phyloP scores from a whole-genome alignment of 2,797 vertebrate genomes.

The Lepilemur ruficaudatus region DNA sequence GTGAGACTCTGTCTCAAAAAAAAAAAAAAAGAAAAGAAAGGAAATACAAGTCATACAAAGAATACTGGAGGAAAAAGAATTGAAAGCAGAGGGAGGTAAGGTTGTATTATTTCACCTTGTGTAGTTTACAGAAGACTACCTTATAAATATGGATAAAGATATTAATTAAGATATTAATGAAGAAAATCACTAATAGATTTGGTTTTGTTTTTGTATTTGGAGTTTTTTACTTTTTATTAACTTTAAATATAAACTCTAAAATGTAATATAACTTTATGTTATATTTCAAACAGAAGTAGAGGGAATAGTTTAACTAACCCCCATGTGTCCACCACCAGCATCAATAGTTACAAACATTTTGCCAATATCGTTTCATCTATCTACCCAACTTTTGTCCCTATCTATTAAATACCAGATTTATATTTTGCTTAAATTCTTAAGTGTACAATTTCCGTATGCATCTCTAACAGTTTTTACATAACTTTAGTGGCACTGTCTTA shows the following conservation, averaged over 20 bases:
- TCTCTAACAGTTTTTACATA: neutral
- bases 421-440: neutral
- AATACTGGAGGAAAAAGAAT: neutral
- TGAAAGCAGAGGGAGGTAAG: neutral
- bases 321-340: neutral
- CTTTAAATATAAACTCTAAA: no score
- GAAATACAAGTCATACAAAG: no score
- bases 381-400: neutral
- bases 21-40: no score
- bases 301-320: neutral
- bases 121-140: neutral
- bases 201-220: neutral
- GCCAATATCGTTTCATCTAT: neutral
- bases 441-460: neutral
- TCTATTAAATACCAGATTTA: neutral
- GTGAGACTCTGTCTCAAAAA: no score
- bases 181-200: neutral
- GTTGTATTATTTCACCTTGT: neutral
- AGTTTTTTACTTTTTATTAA: neutral
- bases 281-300: conserved; percentile 8
- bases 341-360: neutral
- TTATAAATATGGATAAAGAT: neutral
- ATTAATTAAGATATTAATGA: neutral
- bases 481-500: neutral
- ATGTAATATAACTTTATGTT: no score